phyloP scores from a whole-genome alignment of 2,113 vertebrate species.

The Acrocephalus arundinaceus region DNA sequence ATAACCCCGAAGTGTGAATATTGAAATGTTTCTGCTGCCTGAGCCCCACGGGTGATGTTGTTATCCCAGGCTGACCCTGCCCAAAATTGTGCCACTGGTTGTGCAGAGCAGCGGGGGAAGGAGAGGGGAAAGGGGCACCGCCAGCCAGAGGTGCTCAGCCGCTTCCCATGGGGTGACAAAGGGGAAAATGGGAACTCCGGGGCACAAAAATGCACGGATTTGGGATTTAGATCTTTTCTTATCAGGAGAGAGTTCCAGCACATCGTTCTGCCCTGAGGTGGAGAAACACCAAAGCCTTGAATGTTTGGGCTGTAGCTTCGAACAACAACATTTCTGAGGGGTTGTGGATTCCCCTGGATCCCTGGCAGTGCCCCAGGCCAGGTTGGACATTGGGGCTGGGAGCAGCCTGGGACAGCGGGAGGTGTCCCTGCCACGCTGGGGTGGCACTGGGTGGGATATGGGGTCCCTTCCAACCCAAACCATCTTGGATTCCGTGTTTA shows the following conservation, averaged over 20 bases:
- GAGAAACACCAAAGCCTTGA: neutral
- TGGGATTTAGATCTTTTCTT: neutral
- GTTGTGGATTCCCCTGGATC: neutral
- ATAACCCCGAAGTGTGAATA: neutral
- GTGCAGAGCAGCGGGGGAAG: neutral
- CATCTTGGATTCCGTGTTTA: no score
- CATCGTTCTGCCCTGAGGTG: neutral
- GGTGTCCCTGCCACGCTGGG: neutral
- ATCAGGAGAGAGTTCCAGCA: neutral
- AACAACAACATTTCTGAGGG: neutral
- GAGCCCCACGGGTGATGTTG: no score
- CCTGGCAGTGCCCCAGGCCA: neutral
- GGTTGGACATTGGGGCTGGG: neutral
- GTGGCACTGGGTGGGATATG: fast-evolving
- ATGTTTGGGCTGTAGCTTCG: neutral
- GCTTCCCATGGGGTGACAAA: neutral
- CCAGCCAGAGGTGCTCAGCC: neutral
- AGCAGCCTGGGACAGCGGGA: neutral
- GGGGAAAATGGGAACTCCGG: neutral
- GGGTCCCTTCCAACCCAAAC: neutral
- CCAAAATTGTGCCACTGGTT: neutral
- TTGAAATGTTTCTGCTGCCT: no score
- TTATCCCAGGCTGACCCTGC: neutral
- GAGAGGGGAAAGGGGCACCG: neutral
- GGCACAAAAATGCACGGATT: no score